A percentile compares a stretch with the other conserved stretches of the same genome.
Evolutionary conservation across 2,888 invertebrate genomes (phyloP).

Genomic region (Calameuta filiformis): DNA sequence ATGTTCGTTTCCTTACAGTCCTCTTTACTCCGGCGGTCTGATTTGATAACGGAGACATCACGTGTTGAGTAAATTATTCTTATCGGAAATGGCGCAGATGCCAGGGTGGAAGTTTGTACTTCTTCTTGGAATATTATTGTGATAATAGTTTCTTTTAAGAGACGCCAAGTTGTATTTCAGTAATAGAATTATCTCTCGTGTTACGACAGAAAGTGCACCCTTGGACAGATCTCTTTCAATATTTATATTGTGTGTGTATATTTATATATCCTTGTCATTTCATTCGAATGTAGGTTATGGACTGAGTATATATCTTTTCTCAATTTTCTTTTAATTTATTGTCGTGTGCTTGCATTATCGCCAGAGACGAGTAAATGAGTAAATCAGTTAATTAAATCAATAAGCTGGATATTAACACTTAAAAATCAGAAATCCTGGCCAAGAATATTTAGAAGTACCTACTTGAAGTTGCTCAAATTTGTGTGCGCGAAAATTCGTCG

Average conservation of each 20-base stretch:
- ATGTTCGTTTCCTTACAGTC: not conserved
- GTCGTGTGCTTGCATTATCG: too few species aligned
- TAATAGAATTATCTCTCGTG: constrained; percentile 16
- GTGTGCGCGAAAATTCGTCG: too few species aligned
- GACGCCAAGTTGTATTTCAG: constrained; percentile 26
- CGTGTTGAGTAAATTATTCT: not conserved
- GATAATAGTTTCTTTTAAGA: constrained; percentile 23
- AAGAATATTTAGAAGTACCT: too few species aligned
- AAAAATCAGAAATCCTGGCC: too few species aligned
- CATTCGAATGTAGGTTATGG: too few species aligned
- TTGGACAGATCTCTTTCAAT: not conserved
- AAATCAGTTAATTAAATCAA: too few species aligned
- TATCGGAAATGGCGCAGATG: not conserved
- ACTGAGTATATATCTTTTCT: too few species aligned
- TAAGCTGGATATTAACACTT: too few species aligned
- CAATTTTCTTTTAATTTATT: too few species aligned
- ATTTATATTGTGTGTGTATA: not conserved
- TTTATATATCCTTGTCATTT: not conserved
- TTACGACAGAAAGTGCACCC: not conserved
- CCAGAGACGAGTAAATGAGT: too few species aligned
- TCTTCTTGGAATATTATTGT: constrained; percentile 20
- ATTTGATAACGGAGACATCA: not conserved
- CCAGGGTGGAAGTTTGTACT: not conserved
- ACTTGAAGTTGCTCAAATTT: too few species aligned
- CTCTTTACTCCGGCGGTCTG: not conserved